Percentiles rank a stretch among this genome's conserved stretches.
phyloP scores from a whole-genome alignment of 1,140 invertebrate genomes.

The Saccostrea echinata region DNA sequence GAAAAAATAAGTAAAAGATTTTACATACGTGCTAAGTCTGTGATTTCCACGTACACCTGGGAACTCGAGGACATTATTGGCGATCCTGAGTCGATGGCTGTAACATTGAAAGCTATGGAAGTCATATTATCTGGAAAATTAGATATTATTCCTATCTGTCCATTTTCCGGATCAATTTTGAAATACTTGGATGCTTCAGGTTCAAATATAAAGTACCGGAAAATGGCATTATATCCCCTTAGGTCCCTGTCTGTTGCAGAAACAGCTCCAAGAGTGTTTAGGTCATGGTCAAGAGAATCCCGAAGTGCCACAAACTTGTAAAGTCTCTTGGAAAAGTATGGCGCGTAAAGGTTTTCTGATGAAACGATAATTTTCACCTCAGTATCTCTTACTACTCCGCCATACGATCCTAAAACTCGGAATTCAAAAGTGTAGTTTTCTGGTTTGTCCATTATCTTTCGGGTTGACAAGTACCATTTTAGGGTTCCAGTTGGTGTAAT shows the following conservation, averaged over 20 bases:
- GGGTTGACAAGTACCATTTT: slow-evolving; percentile 55
- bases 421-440: slow-evolving; percentile 60
- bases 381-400: slow-evolving; percentile 52
- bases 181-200: slow-evolving; percentile 50
- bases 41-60: slow-evolving; percentile 53
- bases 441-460: slow-evolving; percentile 55
- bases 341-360: slow-evolving; percentile 60
- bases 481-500: slow-evolving; percentile 47
- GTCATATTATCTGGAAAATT: slow-evolving; percentile 44
- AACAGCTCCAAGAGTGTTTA: slow-evolving; percentile 56
- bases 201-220: slow-evolving; percentile 61
- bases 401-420: slow-evolving; percentile 54
- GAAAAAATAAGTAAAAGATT: neutral
- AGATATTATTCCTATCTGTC: slow-evolving; percentile 47
- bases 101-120: slow-evolving; percentile 51
- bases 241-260: slow-evolving; percentile 57
- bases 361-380: slow-evolving; percentile 62
- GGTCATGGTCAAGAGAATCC: slow-evolving; percentile 44
- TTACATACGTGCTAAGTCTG: slow-evolving; percentile 64
- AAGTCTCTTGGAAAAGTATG: slow-evolving; percentile 46
- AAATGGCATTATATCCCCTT: slow-evolving; percentile 61
- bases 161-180: slow-evolving; percentile 43
- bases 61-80: slow-evolving; percentile 58
- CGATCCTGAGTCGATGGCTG: slow-evolving; percentile 63
- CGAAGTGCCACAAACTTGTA: slow-evolving; percentile 60